Base-by-base conservation (phyloP, 2,888 invertebrate species). In the Agrilus biguttatus region DNA sequence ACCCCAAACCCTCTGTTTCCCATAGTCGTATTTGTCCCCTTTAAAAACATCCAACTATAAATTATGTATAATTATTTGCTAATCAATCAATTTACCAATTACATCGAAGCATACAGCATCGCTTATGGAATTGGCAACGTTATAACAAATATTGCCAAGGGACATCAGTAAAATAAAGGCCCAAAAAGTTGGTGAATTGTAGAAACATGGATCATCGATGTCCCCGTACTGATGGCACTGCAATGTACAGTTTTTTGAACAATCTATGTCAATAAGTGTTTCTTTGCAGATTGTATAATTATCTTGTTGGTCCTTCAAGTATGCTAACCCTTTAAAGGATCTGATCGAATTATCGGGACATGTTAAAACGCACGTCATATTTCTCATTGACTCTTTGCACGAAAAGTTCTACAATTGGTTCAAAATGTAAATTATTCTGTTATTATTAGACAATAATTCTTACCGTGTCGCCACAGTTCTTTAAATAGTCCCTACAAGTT, bases 81-180 rank as follows among this genome's bases (percentile, higher is more conserved):
- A 2, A 36, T 8, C 8, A 3, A n/a, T 17, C 10, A 5, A 61
- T 69, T 68, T 61, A 77, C 86, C 87, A 34, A 93, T 70, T 19
- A 88, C 77, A 63, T 91, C 87, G 57, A 91, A 91, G 61, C 90
- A 89, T 28, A 92, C 81, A 1, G 91, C 89, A 63, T 93, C 93
- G 34, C 86, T 84, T 34, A 92, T 80, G 38, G 84, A 87, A 55
- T 90, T 85, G 32, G 81, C 77, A 0, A 92, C 89, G 60, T 87
- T 88, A 57, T 82, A 88, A 3, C 83, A 81, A 45, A 87, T 81
- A 2, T 78, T 83, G 23, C 86, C 86, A 2, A 83, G 49, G 36
- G 80, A 79, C 71, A 84, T 77, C 17, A 85, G 61, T 1, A 79
- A 49, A 0, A 86, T 77, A 52, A 84, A 87, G 3, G 72, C 68